Base-by-base conservation (phyloP, 2,797 vertebrate species). In the Aeoliscus strigatus region DNA sequence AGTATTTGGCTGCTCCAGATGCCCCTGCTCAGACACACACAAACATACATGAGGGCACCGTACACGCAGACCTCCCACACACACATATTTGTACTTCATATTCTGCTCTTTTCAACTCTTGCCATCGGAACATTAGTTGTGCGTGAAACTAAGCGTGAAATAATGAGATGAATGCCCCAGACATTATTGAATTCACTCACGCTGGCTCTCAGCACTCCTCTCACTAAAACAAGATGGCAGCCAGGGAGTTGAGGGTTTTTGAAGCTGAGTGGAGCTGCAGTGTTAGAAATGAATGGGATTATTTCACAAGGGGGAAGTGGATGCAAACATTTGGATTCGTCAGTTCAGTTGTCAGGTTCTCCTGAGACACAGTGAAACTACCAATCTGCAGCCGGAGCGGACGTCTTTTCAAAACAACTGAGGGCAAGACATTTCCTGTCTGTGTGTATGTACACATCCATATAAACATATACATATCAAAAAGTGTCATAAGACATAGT, bases 1-100 rank as follows among this genome's bases (percentile, higher is more conserved):
- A 74, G 70, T 79, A 81, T 88, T 87, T 86, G 81, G 78, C 77
- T 70, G 80, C 43, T 83, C 75, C 75, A 79, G 74, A 73, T 71
- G 68, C 66, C 55, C 67, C 80, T 65, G 39, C 45, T 31, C 44
- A 52, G 21, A 13, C 37, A 53, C 43, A 33, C 56, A 38, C 42
- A 49, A 27, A 38, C 47, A 60, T 33, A 31, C 10, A 23, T 11
- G 46, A 29, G 27, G 57, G 59, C 58, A 66, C 47, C 42, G 48
- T 8, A 48, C 53, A 2, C 8, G 10, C 62, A 73, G 79, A 82
- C 75, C 76, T 80, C 66, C 68, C 75, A 77, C 43, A 6, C 68
- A 73, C 60, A 9, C 70, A 75, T 66, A 75, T 72, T 79, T 77
- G 75, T 47, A 47, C 80, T 79, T 77, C 67, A 60, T 75, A 81